Percentiles rank a stretch among this genome's conserved stretches.
These are phyloP conservation scores for Paramormyrops kingsleyae DNA, from an alignment of 2,113 vertebrate genomes.

Conservation along the genomic window DNA sequence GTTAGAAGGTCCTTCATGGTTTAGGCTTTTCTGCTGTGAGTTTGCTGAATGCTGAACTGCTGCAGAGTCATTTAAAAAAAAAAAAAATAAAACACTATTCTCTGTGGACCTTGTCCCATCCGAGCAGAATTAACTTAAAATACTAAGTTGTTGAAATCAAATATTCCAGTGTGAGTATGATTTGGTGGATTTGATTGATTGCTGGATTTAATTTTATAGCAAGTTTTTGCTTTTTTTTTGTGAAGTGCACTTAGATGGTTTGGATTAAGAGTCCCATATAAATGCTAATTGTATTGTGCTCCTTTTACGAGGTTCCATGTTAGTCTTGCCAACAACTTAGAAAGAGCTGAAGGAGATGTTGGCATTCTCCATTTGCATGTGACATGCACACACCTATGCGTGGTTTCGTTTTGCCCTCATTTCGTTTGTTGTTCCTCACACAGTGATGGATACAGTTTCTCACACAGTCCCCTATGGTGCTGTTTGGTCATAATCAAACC, in stretches of 20 bases:
- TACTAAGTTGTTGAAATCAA: conserved; percentile 7
- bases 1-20: conserved; percentile 53
- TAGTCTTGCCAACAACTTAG: conserved; percentile 26
- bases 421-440: not conserved
- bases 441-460: not conserved
- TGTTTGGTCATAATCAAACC: not conserved
- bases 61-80: conserved; percentile 40
- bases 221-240: not conserved
- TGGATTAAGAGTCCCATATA: conserved; percentile 29
- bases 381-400: conserved; percentile 6
- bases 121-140: conserved; percentile 19
- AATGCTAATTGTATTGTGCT: conserved; percentile 42
- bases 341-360: conserved; percentile 25
- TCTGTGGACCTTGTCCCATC: conserved; percentile 19
- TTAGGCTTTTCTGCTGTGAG: conserved; percentile 53
- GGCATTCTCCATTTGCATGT: conserved; percentile 12
- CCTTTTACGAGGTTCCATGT: conserved; percentile 21
- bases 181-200: conserved; percentile 32
- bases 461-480: not conserved
- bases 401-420: not conserved
- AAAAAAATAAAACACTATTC: not conserved
- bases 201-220: conserved; percentile 33
- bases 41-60: conserved; percentile 48
- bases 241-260: conserved; percentile 23
- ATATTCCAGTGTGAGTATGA: conserved; percentile 44